Evolutionary conservation across 1,140 invertebrate species (phyloP).

Genomic region (Epicauta chinensis): DNA sequence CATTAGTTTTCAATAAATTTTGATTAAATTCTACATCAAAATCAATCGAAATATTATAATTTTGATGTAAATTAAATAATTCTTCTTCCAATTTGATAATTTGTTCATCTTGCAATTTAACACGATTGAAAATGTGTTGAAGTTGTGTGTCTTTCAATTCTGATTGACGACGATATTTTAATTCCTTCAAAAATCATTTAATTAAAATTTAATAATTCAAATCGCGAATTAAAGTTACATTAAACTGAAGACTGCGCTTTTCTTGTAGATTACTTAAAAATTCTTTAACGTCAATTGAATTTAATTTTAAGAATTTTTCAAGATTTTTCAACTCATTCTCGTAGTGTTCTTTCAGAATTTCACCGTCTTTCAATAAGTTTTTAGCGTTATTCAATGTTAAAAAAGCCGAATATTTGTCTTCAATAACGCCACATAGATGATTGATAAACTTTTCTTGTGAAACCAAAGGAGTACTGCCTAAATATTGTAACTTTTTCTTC

Average conservation of each 20-base stretch:
- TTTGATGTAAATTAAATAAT: slow-evolving; percentile 28
- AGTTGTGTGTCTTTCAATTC: slow-evolving; percentile 38
- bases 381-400: slow-evolving; percentile 28
- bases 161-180: slow-evolving; percentile 29
- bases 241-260: slow-evolving; percentile 23
- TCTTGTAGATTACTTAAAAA: slow-evolving; percentile 26
- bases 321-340: slow-evolving; percentile 28
- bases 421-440: slow-evolving; percentile 26
- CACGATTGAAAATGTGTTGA: slow-evolving; percentile 27
- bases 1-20: neutral
- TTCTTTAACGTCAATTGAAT: slow-evolving; percentile 5
- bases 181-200: slow-evolving; percentile 35
- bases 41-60: slow-evolving; percentile 4
- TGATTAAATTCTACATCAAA: neutral
- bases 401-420: slow-evolving; percentile 30
- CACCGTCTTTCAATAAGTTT: slow-evolving; percentile 32
- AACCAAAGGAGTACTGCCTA: slow-evolving; percentile 36
- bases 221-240: slow-evolving; percentile 15
- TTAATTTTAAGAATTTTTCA: slow-evolving; percentile 2
- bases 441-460: slow-evolving; percentile 32
- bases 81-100: slow-evolving; percentile 39
- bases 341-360: slow-evolving; percentile 38
- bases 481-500: slow-evolving; percentile 37
- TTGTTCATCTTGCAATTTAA: slow-evolving; percentile 35
- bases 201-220: slow-evolving; percentile 11